Evolutionary conservation across 2,797 vertebrate genomes (phyloP), one percentile per base, ranked within the genome.

Genomic region (Gadopsis bispinosus): DNA sequence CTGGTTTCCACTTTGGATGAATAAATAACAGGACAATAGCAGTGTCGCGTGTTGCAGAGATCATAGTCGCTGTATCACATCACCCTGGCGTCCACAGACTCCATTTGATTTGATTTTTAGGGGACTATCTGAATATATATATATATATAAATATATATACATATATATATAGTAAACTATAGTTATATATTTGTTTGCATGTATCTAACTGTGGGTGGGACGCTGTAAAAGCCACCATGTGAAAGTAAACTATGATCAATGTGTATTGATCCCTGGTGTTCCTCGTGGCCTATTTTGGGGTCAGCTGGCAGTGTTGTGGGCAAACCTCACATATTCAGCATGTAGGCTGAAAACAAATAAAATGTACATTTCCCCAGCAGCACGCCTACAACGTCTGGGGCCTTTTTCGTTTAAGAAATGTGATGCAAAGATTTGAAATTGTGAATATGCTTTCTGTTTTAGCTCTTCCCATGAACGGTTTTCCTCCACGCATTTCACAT

Each of bases 21-120:
- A 95, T 94, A 92, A 93, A 89, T 94, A 80, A 93, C 63, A 78
- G 89, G 88, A 88, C 87, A 83, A 89, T 84, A 81, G 88, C 81
- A 75, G 80, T 75, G 88, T 88, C 77, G 81, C 83, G 89, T 91
- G 89, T 68, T 47, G 79, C 80, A 68, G 73, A 85, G 87, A 87
- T 88, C 88, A 83, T 83, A 85, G 84, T 62, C 51, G 35, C 78
- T 73, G 87, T 83, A 90, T 92, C 91, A 80, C 77, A 68, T 92
- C 86, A 89, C 90, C 72, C 29, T 71, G 29, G 67, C 50, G 39
- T 69, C 45, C 59, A 75, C 63, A 59, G 31, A 69, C 47, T 14
- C 39, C 13, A 3, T n/a, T 5, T 76, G 33, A 47, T 68, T 68
- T 54, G 14, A 53, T 63, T 43, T 62, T 45, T 10, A 20, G 16